phyloP scores from a whole-genome alignment of 2,113 vertebrate species.

The Paedocypris sp. region DNA sequence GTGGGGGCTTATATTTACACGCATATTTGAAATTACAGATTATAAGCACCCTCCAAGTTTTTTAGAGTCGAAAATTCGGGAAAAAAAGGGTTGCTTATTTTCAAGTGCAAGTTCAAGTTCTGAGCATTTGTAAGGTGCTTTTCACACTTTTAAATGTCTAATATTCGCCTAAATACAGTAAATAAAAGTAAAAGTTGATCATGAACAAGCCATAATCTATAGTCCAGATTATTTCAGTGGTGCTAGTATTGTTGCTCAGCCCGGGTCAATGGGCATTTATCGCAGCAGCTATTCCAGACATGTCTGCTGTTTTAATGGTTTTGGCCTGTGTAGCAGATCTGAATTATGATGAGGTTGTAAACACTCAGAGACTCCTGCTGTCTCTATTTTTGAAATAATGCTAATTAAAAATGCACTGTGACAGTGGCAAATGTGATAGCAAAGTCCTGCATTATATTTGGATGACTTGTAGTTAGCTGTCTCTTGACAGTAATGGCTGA shows the following conservation, averaged over 20 bases:
- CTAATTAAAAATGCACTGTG: constrained; percentile 3
- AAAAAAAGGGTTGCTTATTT: too few species aligned
- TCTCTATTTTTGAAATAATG: neutral
- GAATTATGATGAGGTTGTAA: neutral
- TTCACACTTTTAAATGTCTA: too few species aligned
- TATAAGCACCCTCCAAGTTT: too few species aligned
- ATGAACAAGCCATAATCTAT: too few species aligned
- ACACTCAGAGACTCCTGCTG: neutral
- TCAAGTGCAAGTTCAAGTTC: too few species aligned
- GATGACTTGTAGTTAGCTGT: neutral
- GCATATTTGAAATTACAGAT: too few species aligned
- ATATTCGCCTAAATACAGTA: too few species aligned
- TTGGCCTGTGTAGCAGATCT: neutral
- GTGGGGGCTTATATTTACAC: too few species aligned
- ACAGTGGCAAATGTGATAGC: neutral
- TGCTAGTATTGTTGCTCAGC: constrained; percentile 3
- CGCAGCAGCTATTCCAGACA: neutral
- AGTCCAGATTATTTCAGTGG: neutral
- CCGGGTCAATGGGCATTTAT: neutral
- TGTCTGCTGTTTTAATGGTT: constrained; percentile 3
- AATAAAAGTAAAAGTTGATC: too few species aligned
- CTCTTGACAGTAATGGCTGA: neutral
- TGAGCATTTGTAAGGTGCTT: too few species aligned
- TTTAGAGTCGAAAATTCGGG: too few species aligned
- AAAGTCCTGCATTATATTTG: neutral